These are phyloP conservation scores for Hystrix cristata DNA, from an alignment of 2,113 vertebrate genomes.

Conservation along the genomic window DNA sequence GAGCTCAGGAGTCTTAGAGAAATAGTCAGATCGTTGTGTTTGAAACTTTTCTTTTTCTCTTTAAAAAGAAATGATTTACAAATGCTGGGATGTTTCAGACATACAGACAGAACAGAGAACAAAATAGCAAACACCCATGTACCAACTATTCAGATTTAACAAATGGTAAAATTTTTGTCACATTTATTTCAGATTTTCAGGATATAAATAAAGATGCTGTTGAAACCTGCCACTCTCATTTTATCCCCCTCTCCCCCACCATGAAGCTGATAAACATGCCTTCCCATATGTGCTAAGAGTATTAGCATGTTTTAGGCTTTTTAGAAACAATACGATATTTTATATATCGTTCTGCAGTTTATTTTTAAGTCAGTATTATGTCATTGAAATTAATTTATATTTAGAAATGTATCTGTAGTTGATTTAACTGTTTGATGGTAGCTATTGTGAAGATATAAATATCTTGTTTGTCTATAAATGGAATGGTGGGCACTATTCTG, in stretches of 20 bases:
- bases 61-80: slow-evolving; percentile 35
- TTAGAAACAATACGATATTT: neutral
- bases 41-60: slow-evolving; percentile 33
- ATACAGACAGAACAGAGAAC: neutral
- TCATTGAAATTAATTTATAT: neutral
- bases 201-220: slow-evolving; percentile 33
- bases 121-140: slow-evolving; percentile 50
- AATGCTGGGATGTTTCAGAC: slow-evolving; percentile 39
- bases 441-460: neutral
- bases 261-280: neutral
- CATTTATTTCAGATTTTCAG: slow-evolving; percentile 66
- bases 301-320: neutral
- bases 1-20: neutral
- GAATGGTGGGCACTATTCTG: neutral
- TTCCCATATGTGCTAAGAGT: neutral
- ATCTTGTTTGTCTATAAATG: neutral
- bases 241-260: neutral
- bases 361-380: neutral
- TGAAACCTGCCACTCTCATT: neutral
- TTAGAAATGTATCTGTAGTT: neutral
- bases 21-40: neutral
- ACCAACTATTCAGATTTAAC: slow-evolving; percentile 44
- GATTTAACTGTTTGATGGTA: neutral
- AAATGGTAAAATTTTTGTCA: slow-evolving; percentile 55
- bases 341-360: neutral